These are phyloP conservation scores for Adoxophyes honmai DNA, from an alignment of 1,140 invertebrate genomes.

Conservation along the genomic window DNA sequence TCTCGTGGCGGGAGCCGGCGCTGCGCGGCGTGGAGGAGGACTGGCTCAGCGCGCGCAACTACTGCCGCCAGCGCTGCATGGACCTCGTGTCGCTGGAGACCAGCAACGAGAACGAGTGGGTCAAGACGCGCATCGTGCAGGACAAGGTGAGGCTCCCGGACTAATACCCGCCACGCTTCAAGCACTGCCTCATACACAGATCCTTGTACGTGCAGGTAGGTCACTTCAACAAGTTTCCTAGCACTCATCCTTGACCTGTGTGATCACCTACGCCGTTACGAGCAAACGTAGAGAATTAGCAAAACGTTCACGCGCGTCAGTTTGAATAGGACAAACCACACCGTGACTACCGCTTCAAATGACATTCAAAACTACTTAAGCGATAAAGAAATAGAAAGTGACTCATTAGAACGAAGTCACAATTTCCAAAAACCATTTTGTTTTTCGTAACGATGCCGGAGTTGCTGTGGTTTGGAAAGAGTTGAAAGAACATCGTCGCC, in stretches of 20 bases:
- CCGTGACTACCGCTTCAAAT: conserved; percentile 36
- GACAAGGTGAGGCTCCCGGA: conserved; percentile 80
- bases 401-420: conserved; percentile 23
- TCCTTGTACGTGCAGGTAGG: no score
- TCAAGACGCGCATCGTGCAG: conserved; percentile 85
- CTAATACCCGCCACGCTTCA: neutral
- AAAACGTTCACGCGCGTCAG: conserved; percentile 34
- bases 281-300: conserved; percentile 22
- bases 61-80: conserved; percentile 91
- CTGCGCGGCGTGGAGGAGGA: conserved; percentile 85
- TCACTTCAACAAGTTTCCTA: no score
- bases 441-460: conserved; percentile 18
- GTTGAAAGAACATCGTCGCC: no score
- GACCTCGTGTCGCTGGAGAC: conserved; percentile 90
- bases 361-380: conserved; percentile 31
- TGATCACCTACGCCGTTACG: conserved; percentile 22
- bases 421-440: conserved; percentile 21
- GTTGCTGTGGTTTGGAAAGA: conserved; percentile 3
- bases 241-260: conserved; percentile 37
- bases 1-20: conserved; percentile 88
- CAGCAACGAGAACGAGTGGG: conserved; percentile 88
- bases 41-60: conserved; percentile 89
- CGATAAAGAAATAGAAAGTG: conserved; percentile 42
- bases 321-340: conserved; percentile 24
- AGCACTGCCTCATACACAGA: no score